Evolutionary conservation across 2,888 invertebrate species (phyloP), one percentile per base, ranked within the genome.

Genomic region (Drosophila borborema): DNA sequence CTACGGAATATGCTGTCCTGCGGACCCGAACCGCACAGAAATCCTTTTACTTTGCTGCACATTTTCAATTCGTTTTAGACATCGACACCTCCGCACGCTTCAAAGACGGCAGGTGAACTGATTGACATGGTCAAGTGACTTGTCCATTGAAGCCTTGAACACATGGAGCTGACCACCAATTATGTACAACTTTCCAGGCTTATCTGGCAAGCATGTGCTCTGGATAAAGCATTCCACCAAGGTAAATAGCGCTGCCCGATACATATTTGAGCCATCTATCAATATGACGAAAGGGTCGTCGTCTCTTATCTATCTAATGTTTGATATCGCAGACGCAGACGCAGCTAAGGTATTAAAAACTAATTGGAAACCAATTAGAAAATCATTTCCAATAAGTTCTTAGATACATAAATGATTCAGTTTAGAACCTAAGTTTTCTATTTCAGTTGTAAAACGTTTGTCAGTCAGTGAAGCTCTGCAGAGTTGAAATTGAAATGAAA

Each of bases 1-100:
- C 97, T 97, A 71, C 97, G 95, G 93, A 97, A 97, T 94, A 97
- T 95, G 86, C 96, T 94, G 93, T 96, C 96, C 96, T 86, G 68
- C 51, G 59, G 59, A 16, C 80, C 72, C 23, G 72, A 46, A 65
- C 88, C 75, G 31, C 49, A 78, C 34, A 75, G n/a, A 49, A 61
- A 82, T 70, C 68, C 85, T 63, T 70, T 74, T 1, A 82, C 1
- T 51, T 72, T 79, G 9, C 46, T 63, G 28, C 69, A 45, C 77
- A 80, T 80, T 34, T 23, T 51, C 0, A 9, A 6, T 10, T 20
- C 46, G 41, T 40, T 40, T 36, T 41, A 10, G 61, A 51, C 86
- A 48, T 43, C 53, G 40, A 51, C 61, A 72, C 73, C 64, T 76
- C 64, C 54, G 58, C 70, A 59, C 77, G 40, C 59, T 72, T 46